Conservation (phyloP, 2,113 vertebrate genomes). For the Entomyzon cyanotis region DNA sequence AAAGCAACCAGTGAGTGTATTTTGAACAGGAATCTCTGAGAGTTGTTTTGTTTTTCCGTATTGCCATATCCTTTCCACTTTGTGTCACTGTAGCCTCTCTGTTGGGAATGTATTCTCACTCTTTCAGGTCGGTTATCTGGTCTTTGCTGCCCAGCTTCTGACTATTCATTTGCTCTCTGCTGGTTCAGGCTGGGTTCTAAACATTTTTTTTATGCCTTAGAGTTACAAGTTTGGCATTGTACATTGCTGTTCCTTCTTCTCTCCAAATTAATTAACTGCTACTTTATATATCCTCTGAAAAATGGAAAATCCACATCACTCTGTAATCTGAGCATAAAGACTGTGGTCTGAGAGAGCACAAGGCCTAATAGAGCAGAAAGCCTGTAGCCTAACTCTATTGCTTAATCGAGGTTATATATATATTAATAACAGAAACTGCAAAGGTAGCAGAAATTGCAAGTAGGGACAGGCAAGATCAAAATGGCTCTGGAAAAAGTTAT, state of each 20-base stretch:
- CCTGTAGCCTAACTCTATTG: background rate
- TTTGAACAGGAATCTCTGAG: background rate
- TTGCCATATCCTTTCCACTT: background rate
- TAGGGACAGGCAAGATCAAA: conserved; percentile 37
- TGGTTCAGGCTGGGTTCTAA: background rate
- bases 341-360: background rate
- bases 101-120: fast-evolving
- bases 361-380: background rate
- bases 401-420: conserved; percentile 28
- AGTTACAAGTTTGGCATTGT: background rate
- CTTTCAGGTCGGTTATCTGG: background rate
- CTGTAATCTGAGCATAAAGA: background rate
- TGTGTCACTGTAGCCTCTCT: background rate
- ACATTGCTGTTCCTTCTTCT: background rate
- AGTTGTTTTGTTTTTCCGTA: background rate
- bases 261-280: background rate
- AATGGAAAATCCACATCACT: background rate
- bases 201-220: background rate
- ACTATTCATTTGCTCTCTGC: background rate
- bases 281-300: background rate
- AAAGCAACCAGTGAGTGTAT: background rate
- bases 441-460: conserved; percentile 7
- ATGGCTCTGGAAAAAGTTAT: conserved; percentile 43
- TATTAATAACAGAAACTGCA: conserved; percentile 21
- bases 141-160: background rate